phyloP scores from a whole-genome alignment of 2,797 vertebrate species.

The Pipistrellus nathusii region DNA sequence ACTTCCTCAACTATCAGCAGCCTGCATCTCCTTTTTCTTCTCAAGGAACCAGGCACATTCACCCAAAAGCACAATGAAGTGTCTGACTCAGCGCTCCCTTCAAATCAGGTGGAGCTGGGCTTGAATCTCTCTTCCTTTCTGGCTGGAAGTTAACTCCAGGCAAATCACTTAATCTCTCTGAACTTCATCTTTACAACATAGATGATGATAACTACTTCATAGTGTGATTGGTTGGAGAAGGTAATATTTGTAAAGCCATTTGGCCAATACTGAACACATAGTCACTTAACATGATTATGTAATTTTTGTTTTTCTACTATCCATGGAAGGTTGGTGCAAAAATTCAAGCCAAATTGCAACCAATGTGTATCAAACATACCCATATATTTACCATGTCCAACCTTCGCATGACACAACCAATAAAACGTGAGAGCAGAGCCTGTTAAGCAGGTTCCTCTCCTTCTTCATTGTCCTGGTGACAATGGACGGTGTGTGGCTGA shows the following conservation, averaged over 20 bases:
- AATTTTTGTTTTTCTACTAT: background rate
- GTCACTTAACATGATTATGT: background rate
- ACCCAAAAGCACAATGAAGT: background rate
- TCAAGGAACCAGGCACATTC: background rate
- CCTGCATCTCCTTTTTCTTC: background rate
- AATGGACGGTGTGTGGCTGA: background rate
- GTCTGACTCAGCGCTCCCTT: background rate
- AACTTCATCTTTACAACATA: background rate
- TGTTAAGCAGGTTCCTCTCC: background rate
- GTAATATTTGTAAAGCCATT: background rate
- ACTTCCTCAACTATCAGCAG: background rate
- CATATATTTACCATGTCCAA: background rate
- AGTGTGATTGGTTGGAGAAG: background rate
- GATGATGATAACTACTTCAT: background rate
- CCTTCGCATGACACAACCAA: background rate
- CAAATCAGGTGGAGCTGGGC: background rate
- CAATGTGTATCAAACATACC: background rate
- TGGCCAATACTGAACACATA: background rate
- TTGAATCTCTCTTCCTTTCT: slow-evolving; percentile 4
- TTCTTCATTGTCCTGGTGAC: background rate
- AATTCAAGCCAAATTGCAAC: background rate
- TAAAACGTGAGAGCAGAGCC: background rate
- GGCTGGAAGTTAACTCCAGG: background rate
- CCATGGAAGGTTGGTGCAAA: background rate
- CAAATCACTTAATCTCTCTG: background rate